A percentile compares a stretch with the other conserved stretches of the same genome.
Evolutionary conservation across 2,113 vertebrate genomes (phyloP).

Genomic region (Procavia capensis): DNA sequence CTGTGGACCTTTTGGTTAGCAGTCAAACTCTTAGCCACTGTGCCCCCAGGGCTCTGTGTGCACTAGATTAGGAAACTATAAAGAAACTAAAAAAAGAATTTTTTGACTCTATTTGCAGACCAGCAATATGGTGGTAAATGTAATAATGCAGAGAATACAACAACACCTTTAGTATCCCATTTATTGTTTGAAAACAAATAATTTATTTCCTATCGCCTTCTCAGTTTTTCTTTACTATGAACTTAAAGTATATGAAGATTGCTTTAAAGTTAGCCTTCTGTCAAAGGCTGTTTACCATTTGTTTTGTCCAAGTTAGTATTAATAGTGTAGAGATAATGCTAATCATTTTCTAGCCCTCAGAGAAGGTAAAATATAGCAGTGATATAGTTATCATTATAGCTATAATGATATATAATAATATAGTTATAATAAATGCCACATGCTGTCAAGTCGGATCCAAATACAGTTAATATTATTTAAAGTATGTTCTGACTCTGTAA

Average conservation of each 20-base stretch:
- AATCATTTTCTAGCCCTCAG: not conserved
- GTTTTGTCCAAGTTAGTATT: not conserved
- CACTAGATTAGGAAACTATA: not conserved
- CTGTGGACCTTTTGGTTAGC: too few relatives aligned
- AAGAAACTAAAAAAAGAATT: not conserved
- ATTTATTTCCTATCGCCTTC: not conserved
- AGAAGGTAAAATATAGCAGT: not conserved
- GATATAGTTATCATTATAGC: too few relatives aligned
- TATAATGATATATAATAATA: too few relatives aligned
- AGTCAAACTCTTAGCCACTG: too few relatives aligned
- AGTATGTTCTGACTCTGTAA: not conserved
- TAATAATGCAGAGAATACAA: not conserved
- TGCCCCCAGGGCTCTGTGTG: too few relatives aligned
- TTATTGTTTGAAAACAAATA: not conserved
- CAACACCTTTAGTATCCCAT: not conserved
- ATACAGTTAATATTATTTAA: too few relatives aligned
- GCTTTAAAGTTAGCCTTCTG: not conserved
- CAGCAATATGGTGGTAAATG: not conserved
- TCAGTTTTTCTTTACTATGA: not conserved
- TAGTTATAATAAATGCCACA: too few relatives aligned
- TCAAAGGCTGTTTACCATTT: not conserved
- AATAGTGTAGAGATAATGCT: not conserved
- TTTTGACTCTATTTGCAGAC: not conserved
- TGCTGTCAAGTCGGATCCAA: too few relatives aligned
- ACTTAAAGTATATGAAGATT: not conserved